A percentile compares a stretch with the other conserved stretches of the same genome.
Evolutionary conservation across 2,888 invertebrate species (phyloP).

Genomic region (Didymodactylos carnosus): DNA sequence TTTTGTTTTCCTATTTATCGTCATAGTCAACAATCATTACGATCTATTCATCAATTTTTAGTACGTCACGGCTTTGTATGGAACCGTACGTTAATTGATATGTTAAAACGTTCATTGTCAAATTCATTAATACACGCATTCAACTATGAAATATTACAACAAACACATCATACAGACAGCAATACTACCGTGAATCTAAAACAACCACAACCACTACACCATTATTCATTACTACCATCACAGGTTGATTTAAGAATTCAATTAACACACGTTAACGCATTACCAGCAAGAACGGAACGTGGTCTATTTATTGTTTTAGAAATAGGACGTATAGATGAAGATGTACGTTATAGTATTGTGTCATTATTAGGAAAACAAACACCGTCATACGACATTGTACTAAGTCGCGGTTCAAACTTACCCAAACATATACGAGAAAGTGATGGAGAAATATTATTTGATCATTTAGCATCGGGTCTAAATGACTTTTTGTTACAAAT

Average conservation of each 20-base stretch:
- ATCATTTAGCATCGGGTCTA: not conserved
- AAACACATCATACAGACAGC: too few relatives aligned
- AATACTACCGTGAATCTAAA: too few relatives aligned
- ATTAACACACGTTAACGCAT: not conserved
- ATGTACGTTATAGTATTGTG: not conserved
- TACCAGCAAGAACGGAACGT: not conserved
- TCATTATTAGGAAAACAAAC: not conserved
- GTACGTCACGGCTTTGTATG: not conserved
- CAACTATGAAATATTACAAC: not conserved
- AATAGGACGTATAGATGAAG: not conserved
- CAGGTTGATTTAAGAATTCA: not conserved
- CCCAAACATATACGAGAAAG: not conserved
- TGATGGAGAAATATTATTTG: not conserved
- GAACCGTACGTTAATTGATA: not conserved
- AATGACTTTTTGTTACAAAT: not conserved
- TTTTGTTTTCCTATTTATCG: not conserved
- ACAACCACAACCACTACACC: too few relatives aligned
- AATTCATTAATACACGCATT: not conserved
- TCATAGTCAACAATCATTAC: not conserved
- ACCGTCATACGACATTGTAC: not conserved
- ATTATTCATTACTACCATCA: too few relatives aligned
- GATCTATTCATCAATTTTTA: not conserved
- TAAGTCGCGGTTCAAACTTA: not conserved
- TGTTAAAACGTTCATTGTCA: not conserved
- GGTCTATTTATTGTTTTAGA: not conserved